Evolutionary conservation across 2,888 invertebrate genomes (phyloP).

Genomic region (Apomyelois bistriatella): DNA sequence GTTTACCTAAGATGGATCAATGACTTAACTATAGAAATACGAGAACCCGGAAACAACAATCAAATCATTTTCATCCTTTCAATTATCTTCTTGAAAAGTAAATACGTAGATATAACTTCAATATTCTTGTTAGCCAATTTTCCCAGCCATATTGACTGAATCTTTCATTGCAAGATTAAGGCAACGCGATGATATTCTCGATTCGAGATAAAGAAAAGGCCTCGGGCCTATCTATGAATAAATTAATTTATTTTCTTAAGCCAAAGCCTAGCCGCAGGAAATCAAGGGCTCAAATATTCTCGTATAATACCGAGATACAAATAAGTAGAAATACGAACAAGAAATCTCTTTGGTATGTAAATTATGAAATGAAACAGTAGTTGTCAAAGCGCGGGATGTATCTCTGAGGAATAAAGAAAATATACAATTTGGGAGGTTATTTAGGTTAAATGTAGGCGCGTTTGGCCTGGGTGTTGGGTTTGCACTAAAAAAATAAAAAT

Average conservation of each 20-base stretch:
- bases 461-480: background rate
- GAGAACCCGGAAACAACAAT: too few relatives aligned
- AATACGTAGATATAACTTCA: background rate
- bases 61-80: background rate
- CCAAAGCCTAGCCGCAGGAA: conserved; percentile 15
- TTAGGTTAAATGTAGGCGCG: background rate
- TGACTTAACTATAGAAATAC: too few relatives aligned
- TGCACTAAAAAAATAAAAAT: background rate
- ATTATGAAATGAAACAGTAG: conserved; percentile 10
- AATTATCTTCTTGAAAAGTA: background rate
- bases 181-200: background rate
- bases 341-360: conserved; percentile 8
- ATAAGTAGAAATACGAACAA: conserved; percentile 11
- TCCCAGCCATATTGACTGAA: conserved; percentile 7
- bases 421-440: conserved; percentile 9
- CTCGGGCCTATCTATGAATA: conserved; percentile 13
- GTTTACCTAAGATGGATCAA: too few relatives aligned
- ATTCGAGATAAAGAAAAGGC: conserved; percentile 13
- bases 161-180: conserved; percentile 12
- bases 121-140: conserved; percentile 1
- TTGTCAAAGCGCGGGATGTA: conserved; percentile 8
- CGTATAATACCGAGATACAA: conserved; percentile 11
- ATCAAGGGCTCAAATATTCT: conserved; percentile 9
- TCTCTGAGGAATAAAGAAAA: conserved; percentile 9
- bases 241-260: conserved; percentile 17